These are phyloP conservation scores for Eledone cirrhosa DNA, from an alignment of 2,888 invertebrate species.

Conservation along the genomic window DNA sequence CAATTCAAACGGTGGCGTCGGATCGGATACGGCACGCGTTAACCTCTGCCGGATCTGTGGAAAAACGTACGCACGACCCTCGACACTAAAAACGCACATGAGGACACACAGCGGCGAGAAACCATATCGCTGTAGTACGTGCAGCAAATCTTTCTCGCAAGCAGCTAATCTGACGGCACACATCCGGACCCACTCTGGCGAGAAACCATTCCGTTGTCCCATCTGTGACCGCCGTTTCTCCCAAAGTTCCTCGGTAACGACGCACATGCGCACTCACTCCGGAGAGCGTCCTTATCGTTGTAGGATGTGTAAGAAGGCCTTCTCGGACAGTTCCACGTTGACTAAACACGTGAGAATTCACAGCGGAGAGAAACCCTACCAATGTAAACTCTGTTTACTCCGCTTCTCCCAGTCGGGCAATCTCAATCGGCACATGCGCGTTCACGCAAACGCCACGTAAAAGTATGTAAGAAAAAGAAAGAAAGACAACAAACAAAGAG, in stretches of 20 bases:
- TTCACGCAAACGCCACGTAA: slow-evolving; percentile 73
- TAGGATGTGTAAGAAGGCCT: slow-evolving; percentile 95
- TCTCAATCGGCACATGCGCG: slow-evolving; percentile 97
- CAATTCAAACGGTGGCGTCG: slow-evolving; percentile 28
- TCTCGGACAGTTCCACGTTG: slow-evolving; percentile 97
- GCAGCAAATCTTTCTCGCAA: slow-evolving; percentile 96
- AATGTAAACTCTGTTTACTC: slow-evolving; percentile 93
- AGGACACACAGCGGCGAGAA: slow-evolving; percentile 96
- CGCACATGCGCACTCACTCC: slow-evolving; percentile 99
- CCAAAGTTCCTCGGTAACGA: slow-evolving; percentile 92
- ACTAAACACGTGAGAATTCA: slow-evolving; percentile 95
- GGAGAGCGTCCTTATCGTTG: slow-evolving; percentile 98
- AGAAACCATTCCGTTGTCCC: slow-evolving; percentile 97
- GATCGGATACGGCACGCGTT: slow-evolving; percentile 42
- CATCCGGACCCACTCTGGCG: slow-evolving; percentile 93
- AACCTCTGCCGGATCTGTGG: slow-evolving; percentile 95
- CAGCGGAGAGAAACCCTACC: slow-evolving; percentile 87
- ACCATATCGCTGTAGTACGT: slow-evolving; percentile 75
- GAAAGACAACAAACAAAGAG: background rate
- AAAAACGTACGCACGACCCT: slow-evolving; percentile 93
- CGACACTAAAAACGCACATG: slow-evolving; percentile 95
- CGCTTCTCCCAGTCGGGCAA: slow-evolving; percentile 99
- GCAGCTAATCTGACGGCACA: slow-evolving; percentile 98
- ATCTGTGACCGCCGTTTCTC: slow-evolving; percentile 97
- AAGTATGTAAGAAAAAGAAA: background rate